phyloP scores from a whole-genome alignment of 2,113 vertebrate genomes.

The Rhizomys pruinosus region DNA sequence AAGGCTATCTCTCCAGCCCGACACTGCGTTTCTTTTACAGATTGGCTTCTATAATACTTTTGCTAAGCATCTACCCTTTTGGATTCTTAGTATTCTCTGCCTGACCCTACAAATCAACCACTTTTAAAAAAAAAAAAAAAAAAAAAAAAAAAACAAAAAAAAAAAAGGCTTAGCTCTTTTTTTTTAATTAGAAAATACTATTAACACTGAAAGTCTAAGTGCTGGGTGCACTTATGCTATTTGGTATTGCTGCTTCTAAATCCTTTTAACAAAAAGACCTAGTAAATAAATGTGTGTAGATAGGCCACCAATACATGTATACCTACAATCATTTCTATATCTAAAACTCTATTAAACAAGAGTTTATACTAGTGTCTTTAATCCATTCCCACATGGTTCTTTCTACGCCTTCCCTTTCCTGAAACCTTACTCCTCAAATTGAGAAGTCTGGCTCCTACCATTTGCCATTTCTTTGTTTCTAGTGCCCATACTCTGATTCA shows the following conservation, averaged over 20 bases:
- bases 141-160: too few relatives aligned
- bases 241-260: neutral
- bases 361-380: constrained; percentile 35
- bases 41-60: neutral
- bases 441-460: neutral
- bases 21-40: too few relatives aligned
- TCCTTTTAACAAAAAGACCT: neutral
- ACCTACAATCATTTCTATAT: neutral
- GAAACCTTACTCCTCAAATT: constrained; percentile 1
- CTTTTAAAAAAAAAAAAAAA: too few relatives aligned
- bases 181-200: neutral
- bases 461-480: neutral
- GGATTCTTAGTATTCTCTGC: constrained; percentile 29
- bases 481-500: neutral
- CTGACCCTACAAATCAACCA: constrained; percentile 4
- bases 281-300: constrained; percentile 1
- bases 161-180: neutral
- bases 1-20: too few relatives aligned
- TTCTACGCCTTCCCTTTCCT: neutral
- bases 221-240: neutral
- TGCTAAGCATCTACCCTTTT: constrained; percentile 3
- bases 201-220: neutral
- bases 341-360: constrained; percentile 4
- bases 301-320: neutral
- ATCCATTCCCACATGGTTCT: neutral